phyloP scores from a whole-genome alignment of 1,140 invertebrate species.

The Pachyrhynchus sulphureomaculatus region DNA sequence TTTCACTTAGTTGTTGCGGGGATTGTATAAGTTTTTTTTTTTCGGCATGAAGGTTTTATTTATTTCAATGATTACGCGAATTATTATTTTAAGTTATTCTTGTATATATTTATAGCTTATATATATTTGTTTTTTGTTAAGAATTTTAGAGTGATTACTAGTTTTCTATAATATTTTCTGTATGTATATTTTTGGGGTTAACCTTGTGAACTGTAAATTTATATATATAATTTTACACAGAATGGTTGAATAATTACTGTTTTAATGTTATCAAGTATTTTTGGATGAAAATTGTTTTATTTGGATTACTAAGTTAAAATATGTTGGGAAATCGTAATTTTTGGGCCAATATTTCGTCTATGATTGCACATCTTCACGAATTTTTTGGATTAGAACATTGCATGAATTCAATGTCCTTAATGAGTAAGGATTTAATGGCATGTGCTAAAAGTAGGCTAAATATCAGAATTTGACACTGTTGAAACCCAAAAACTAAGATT shows the following conservation, averaged over 20 bases:
- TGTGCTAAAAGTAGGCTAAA: too few relatives aligned
- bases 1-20: background rate
- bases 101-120: background rate
- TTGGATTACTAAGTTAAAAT: too few relatives aligned
- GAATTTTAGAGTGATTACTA: background rate
- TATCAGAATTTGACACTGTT: too few relatives aligned
- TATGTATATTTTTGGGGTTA: conserved; percentile 10
- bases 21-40: background rate
- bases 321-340: too few relatives aligned
- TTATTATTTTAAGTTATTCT: conserved; percentile 4
- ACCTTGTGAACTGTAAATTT: conserved; percentile 5
- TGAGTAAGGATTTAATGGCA: too few relatives aligned
- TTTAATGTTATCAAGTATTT: background rate
- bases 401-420: too few relatives aligned
- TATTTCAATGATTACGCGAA: conserved; percentile 5
- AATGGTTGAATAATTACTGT: background rate
- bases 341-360: too few relatives aligned
- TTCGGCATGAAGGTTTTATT: conserved; percentile 1
- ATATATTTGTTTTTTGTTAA: background rate
- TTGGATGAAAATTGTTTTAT: too few relatives aligned
- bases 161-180: background rate
- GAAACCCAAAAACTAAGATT: too few relatives aligned
- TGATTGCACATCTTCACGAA: too few relatives aligned
- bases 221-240: background rate
- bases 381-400: too few relatives aligned